Evolutionary conservation across 2,888 invertebrate species (phyloP).

Genomic region (Griposia aprilina): DNA sequence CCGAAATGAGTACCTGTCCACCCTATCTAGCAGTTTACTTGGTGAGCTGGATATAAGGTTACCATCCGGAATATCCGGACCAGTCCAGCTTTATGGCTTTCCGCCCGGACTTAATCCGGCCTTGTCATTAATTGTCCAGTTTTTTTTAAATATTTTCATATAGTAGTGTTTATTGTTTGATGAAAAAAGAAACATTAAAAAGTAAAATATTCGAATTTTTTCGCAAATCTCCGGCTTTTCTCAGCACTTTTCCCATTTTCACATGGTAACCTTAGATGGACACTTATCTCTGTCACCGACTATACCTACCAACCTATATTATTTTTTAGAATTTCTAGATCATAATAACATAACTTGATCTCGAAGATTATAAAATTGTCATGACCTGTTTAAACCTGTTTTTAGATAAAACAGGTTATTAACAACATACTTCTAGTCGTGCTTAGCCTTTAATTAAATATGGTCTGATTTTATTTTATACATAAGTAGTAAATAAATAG

Average conservation of each 20-base stretch:
- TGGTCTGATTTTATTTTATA: conserved; percentile 2
- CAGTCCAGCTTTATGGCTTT: no score
- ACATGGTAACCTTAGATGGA: background rate
- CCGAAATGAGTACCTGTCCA: background rate
- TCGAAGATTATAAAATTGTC: no score
- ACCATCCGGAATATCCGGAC: background rate
- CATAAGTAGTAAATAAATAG: background rate
- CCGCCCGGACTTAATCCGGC: no score
- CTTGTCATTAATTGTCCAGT: background rate
- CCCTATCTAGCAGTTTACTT: background rate
- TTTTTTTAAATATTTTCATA: no score
- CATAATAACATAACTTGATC: background rate
- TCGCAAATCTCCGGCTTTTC: background rate
- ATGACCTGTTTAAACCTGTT: background rate
- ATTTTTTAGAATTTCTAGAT: background rate
- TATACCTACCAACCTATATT: background rate
- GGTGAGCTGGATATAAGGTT: background rate
- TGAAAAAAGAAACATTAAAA: background rate
- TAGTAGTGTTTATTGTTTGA: no score
- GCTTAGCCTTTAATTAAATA: background rate
- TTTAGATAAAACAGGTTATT: conserved; percentile 26
- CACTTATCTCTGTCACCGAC: background rate
- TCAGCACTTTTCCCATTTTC: background rate
- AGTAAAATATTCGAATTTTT: background rate
- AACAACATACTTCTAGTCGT: background rate